Evolutionary conservation across 1,140 invertebrate genomes (phyloP).

Genomic region (fruit fly (Drosophila melanogaster)): DNA sequence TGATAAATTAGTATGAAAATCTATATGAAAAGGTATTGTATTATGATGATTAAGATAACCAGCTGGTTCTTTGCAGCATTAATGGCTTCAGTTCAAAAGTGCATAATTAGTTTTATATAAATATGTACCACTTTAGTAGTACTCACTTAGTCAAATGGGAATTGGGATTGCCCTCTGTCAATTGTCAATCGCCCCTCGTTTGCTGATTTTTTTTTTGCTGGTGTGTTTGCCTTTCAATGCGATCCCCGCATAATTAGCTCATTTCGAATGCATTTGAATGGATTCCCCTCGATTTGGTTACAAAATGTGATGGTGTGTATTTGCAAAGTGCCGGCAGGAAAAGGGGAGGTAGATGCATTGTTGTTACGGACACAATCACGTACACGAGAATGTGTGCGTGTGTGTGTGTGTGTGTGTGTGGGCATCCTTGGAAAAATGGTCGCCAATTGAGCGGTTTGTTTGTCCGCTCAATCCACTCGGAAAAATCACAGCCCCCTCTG

Average conservation of each 20-base stretch:
- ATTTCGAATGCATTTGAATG: conserved; percentile 31
- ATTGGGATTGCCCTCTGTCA: not conserved
- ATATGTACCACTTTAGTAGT: no score
- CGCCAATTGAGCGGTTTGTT: conserved; percentile 18
- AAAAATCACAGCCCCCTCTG: not conserved
- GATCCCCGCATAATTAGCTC: conserved; percentile 61
- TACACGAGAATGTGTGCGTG: not conserved
- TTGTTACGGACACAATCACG: conserved; percentile 14
- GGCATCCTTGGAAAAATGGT: conserved; percentile 22
- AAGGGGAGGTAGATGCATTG: conserved; percentile 1
- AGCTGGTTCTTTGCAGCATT: no score
- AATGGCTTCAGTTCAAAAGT: no score
- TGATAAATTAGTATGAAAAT: not conserved
- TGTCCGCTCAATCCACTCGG: not conserved
- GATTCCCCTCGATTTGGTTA: conserved; percentile 10
- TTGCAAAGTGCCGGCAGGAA: not conserved
- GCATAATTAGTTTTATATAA: no score
- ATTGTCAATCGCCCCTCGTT: not conserved
- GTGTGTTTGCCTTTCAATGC: conserved; percentile 28
- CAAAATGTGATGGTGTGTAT: not conserved
- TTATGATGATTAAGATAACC: no score
- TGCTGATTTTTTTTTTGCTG: conserved; percentile 6
- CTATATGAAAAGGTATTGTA: not conserved
- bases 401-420: not conserved
- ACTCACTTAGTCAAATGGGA: not conserved